phyloP scores from a whole-genome alignment of 2,797 vertebrate genomes.

The Austrolebias charrua region DNA sequence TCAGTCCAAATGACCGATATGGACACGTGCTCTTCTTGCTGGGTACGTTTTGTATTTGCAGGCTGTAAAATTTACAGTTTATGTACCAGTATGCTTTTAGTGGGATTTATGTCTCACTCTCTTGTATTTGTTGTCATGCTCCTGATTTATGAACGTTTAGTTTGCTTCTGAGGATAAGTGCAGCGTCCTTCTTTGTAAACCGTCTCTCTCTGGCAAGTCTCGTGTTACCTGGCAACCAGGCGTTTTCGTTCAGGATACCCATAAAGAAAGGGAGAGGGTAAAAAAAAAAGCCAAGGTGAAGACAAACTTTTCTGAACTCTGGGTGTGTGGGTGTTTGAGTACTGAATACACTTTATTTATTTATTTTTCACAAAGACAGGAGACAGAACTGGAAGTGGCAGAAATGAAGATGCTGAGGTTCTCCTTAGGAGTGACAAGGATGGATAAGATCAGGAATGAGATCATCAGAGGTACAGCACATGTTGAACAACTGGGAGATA shows the following conservation, averaged over 20 bases:
- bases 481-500: too few relatives aligned
- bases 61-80: constrained; percentile 12
- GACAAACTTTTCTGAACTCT: constrained; percentile 58
- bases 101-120: constrained; percentile 16
- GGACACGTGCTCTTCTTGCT: constrained; percentile 35
- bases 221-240: constrained; percentile 71
- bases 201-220: constrained; percentile 42
- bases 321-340: constrained; percentile 55
- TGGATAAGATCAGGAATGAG: too few relatives aligned
- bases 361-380: too few relatives aligned
- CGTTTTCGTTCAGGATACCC: constrained; percentile 57
- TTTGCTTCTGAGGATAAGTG: constrained; percentile 35
- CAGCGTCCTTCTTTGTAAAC: constrained; percentile 38
- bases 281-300: constrained; percentile 44
- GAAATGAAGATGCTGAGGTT: too few relatives aligned
- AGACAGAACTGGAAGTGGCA: too few relatives aligned
- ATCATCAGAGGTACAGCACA: too few relatives aligned
- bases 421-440: too few relatives aligned
- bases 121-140: constrained; percentile 18
- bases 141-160: constrained; percentile 19
- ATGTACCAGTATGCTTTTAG: constrained; percentile 6
- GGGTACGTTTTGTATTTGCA: constrained; percentile 29
- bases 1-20: constrained; percentile 57
- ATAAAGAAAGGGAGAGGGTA: constrained; percentile 4
- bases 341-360: constrained; percentile 37